Conservation (phyloP, 2,888 invertebrate genomes). For the Miltochrista miniata region DNA sequence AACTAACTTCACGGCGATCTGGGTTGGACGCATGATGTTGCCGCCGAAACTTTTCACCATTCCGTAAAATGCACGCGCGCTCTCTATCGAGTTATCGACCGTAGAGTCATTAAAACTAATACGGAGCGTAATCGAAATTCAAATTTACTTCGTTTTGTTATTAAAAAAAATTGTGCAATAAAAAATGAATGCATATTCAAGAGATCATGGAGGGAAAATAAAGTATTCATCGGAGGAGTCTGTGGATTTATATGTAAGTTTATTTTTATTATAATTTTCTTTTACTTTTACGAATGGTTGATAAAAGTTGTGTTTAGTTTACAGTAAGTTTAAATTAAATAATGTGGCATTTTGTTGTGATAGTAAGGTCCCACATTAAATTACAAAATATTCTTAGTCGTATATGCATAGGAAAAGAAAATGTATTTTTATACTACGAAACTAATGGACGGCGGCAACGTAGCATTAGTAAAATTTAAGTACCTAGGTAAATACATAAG, state of each 20-base stretch:
- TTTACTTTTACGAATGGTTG: no score
- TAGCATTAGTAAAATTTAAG: no score
- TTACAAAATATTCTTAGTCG: no score
- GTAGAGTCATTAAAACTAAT: not conserved
- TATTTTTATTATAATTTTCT: not conserved
- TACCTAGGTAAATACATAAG: no score
- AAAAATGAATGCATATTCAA: conserved; percentile 17
- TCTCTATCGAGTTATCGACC: conserved; percentile 12
- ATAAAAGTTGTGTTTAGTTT: no score
- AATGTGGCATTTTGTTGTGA: no score
- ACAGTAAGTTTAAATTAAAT: no score
- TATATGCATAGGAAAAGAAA: no score
- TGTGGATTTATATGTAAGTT: conserved; percentile 6
- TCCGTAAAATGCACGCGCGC: conserved; percentile 52
- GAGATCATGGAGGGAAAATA: conserved; percentile 12
- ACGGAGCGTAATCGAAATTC: conserved; percentile 22
- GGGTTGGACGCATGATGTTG: conserved; percentile 48
- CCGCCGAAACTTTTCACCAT: conserved; percentile 34
- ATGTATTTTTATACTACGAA: no score
- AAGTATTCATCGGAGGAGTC: conserved; percentile 17
- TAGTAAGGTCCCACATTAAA: no score
- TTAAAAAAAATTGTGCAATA: conserved; percentile 15
- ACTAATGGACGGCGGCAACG: no score
- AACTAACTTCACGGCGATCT: conserved; percentile 40
- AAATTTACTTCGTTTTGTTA: conserved; percentile 19